Base-by-base conservation (phyloP, 2,888 invertebrate genomes). In the Phalera bucephala region DNA sequence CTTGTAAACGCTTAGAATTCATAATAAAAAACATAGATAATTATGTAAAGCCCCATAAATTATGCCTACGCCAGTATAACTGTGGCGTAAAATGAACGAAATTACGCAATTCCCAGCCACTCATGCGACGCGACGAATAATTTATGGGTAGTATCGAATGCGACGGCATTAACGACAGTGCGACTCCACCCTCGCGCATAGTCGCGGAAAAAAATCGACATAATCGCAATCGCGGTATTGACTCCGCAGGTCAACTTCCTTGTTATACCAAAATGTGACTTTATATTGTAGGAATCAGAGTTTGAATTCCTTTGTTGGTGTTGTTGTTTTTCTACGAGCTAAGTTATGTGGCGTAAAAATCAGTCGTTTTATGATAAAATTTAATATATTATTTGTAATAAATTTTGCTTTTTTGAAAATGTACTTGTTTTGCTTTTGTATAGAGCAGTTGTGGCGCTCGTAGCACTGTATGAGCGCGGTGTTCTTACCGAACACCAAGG, bases 181-280 rank as follows among this genome's bases (percentile, higher is more conserved):
- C 52, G 34, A 36, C 32, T 38, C 46, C 65, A 55, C 68, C 64
- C 63, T 56, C 55, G 49, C 59, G 56, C 51, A 64, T 53, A 59
- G 56, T 62, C 56, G 53, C 57, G 49, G 52, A 66, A 72, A 71
- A 71, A 70, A 60, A 52, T 58, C 51, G 56, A 45, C 49, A 59
- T 67, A 65, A 68, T 68, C 64, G 45, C 58, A 63, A 64, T 64
- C 59, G 63, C 52, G 31, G 32, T 40, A 64, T 62, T 58, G 66
- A 63, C 51, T 68, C 48, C 51, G 46, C 48, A 52, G 58, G 62
- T 61, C 61, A 61, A 54, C 48, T 59, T 64, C 52, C 57, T 58
- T 45, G 36, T 53, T 33, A 8, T 8, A 9, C 26, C 13, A 8
- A 30, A 1, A 12, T 23, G 7, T 20, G 13, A 60, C 36, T 50